Evolutionary conservation across 2,888 invertebrate genomes (phyloP), one percentile per base, ranked within the genome.

Genomic region (Melikaiella ostensackeni): DNA sequence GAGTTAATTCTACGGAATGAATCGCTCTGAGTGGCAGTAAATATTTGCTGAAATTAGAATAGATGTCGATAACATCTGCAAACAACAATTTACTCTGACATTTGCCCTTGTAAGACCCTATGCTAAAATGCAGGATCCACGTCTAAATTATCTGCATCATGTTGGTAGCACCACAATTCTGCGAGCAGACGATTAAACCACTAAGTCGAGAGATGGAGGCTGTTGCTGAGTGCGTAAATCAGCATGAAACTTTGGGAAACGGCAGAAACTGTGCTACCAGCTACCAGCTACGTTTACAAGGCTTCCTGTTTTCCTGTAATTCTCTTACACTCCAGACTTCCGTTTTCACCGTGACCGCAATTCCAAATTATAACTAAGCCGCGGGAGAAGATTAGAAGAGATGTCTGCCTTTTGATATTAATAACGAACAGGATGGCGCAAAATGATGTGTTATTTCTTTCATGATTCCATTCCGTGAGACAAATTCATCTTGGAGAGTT

Each of bases 181-280:
- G 66, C 76, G 77, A 80, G 81, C 80, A 79, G 81, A 62, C 84
- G 84, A 85, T 85, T 85, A 85, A 84, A 82, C 81, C 81, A 75
- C 76, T 74, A 80, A 83, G 81, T 78, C 79, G 82, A 77, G 81
- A 82, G 81, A 83, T 79, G 84, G 78, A 79, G 80, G 81, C 79
- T 76, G 78, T 76, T 57, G 81, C 74, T 75, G 82, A 85, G 82
- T 83, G 84, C 83, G 83, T 84, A 85, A 85, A 85, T 86, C 84
- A 86, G 81, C 82, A 79, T 80, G 73, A 75, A 77, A 77, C 77
- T 77, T 77, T 42, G 63, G 57, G 16, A 59, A 74, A 35, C 38
- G 59, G 59, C 59, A 74, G 74, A 74, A 74, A 38, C 35, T 57
- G 21, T 59, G 27, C 35, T 59, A 30, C 27, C 27, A 62, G 42